Evolutionary conservation across 2,888 invertebrate genomes (phyloP), one percentile per base, ranked within the genome.

Genomic region (Crepidodera aurea): DNA sequence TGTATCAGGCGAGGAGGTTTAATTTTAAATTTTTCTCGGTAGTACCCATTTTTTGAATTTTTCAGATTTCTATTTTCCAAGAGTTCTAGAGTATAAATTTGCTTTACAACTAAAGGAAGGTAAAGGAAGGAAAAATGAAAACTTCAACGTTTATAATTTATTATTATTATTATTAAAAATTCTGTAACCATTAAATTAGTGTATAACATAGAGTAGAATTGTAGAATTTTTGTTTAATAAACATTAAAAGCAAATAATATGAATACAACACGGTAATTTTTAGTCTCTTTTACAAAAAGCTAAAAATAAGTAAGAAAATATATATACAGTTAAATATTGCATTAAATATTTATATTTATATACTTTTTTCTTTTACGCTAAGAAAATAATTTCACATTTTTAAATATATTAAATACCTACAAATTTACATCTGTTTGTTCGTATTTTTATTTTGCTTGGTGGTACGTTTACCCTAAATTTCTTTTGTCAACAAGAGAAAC

Each of bases 281-380:
- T 64, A 69, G 68, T 71, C 63, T 65, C 63, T 64, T 73, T 73
- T 73, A 72, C 71, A 72, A 71, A 73, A 70, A 72, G 70, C 69
- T 69, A 67, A 69, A 69, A 66, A 68, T 67, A 64, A 66, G 65
- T 71, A 58, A 62, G 64, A 63, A 66, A 69, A 69, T 71, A 68
- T 71, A 68, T 72, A 69, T 71, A 71, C 70, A 71, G 65, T 69
- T 68, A n/a, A n/a, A n/a, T n/a, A 67, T 67, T 67, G 66, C 64
- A 64, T 65, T 63, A 62, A 57, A 29, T 42, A 32, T 53, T 10
- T 51, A 12, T 53, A 53, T 40, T 51, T 29, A 46, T 56, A 50
- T 61, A 62, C 55, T 64, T 50, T 46, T 37, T 37, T 51, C 37
- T 51, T 62, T 51, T 25, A 53, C 27, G 13, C 53, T 53, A 53